phyloP scores from a whole-genome alignment of 2,888 invertebrate species.

The Latrodectus elegans region DNA sequence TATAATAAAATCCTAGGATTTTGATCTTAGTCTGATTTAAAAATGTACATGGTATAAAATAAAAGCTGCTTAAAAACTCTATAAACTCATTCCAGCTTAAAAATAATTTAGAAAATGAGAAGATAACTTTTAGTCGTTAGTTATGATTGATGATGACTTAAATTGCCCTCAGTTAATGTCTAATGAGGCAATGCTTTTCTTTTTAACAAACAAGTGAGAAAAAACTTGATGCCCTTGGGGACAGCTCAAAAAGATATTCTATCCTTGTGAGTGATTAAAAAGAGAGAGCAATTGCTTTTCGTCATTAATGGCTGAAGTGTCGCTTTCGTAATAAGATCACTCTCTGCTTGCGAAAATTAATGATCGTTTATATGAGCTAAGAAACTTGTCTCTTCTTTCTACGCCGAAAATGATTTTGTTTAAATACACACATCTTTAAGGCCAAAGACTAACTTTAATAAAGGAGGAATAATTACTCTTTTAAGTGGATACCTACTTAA shows the following conservation, averaged over 20 bases:
- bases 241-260: conserved; percentile 44
- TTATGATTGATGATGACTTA: conserved; percentile 68
- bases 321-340: conserved; percentile 62
- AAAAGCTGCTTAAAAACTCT: conserved; percentile 25
- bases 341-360: conserved; percentile 50
- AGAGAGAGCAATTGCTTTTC: conserved; percentile 54
- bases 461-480: conserved; percentile 29
- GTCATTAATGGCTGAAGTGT: conserved; percentile 64
- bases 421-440: conserved; percentile 19
- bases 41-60: conserved; percentile 45
- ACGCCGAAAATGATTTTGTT: conserved; percentile 8
- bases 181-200: conserved; percentile 64
- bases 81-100: conserved; percentile 40
- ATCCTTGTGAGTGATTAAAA: conserved; percentile 60
- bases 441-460: conserved; percentile 35
- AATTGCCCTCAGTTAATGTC: conserved; percentile 64
- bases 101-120: conserved; percentile 65
- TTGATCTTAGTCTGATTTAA: conserved; percentile 34
- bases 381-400: conserved; percentile 33
- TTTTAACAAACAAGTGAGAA: conserved; percentile 38
- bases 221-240: conserved; percentile 29
- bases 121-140: conserved; percentile 66
- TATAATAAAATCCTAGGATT: conserved; percentile 53
- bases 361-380: conserved; percentile 34
- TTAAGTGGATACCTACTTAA: conserved; percentile 21